Evolutionary conservation across 2,797 vertebrate genomes (phyloP).

Genomic region (Ctenopoma multispine): DNA sequence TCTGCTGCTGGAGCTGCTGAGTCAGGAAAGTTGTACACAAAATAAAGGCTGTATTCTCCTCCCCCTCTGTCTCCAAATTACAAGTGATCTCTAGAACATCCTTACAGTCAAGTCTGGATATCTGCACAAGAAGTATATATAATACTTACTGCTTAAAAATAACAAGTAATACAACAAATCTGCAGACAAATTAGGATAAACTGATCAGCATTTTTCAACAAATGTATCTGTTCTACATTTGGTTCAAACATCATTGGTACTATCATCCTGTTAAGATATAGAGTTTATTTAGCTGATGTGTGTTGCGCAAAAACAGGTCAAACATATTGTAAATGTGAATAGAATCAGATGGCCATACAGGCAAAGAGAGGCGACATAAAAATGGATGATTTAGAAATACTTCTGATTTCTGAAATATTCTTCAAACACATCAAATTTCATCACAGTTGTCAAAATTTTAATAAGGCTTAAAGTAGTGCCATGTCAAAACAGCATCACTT

Average conservation of each 20-base stretch:
- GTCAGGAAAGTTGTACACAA: slow-evolving; percentile 98
- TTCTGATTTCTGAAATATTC: no score
- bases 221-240: background rate
- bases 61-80: slow-evolving; percentile 95
- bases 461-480: no score
- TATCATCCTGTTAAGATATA: background rate
- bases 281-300: background rate
- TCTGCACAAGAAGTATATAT: slow-evolving; percentile 79
- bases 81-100: slow-evolving; percentile 96
- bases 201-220: background rate
- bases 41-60: slow-evolving; percentile 95
- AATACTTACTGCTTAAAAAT: background rate
- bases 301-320: background rate
- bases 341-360: no score
- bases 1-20: slow-evolving; percentile 97
- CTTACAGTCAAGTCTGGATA: slow-evolving; percentile 95
- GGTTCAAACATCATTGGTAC: background rate
- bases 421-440: background rate
- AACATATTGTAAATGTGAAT: background rate
- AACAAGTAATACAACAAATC: background rate
- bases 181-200: background rate
- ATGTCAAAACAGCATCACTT: background rate
- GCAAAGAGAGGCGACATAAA: no score
- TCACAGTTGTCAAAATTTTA: background rate
- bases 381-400: background rate